Evolutionary conservation across 53 echinoderm and acorn worm genomes (phyloP), one percentile per base, ranked within the genome.

Genomic region (Apostichopus leukothele): DNA sequence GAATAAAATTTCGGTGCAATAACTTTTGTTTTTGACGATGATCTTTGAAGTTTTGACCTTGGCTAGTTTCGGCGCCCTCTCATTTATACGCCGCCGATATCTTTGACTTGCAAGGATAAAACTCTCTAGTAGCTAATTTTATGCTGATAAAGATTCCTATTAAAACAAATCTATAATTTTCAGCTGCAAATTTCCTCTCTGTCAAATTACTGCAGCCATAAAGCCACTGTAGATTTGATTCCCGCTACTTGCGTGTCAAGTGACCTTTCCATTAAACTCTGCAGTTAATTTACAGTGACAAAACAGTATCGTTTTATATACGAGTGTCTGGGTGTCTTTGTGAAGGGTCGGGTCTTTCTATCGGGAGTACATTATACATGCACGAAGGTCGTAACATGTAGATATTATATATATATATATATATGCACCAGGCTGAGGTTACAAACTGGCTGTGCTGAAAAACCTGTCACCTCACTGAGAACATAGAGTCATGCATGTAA

Each of bases 161-260:
- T 39, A 78, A 78, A 78, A 63, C 39, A 78, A 78, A 78, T 78
- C 78, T 78, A 78, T 78, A 78, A 78, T 78, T 78, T 78, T 51
- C 27, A n/a, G 9, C 78, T 51, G 1, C 78, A 9, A n/a, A 52
- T 50, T 26, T 51, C 53, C 53, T 78, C 27, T 39, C 27, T 13
- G 39, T 39, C 27, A 78, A 78, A 78, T 78, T 26, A 78, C 51
- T 51, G 18, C 78, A 78, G 51, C 53, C 78, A 50, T 51, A 50
- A 78, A 51, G 78, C 51, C 39, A 51, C 78, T 53, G 18, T 6
- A n/a, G 78, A 78, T 78, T 78, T 78, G 78, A 50, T 50, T 78
- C 51, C 51, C 14, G 78, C 18, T 51, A 78, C 51, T 50, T 26
- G 78, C 39, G 78, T 16, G 78, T 53, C 7, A 50, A 78, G 52